Conservation (phyloP, 2,113 vertebrate genomes). For the Percina caprodes region DNA sequence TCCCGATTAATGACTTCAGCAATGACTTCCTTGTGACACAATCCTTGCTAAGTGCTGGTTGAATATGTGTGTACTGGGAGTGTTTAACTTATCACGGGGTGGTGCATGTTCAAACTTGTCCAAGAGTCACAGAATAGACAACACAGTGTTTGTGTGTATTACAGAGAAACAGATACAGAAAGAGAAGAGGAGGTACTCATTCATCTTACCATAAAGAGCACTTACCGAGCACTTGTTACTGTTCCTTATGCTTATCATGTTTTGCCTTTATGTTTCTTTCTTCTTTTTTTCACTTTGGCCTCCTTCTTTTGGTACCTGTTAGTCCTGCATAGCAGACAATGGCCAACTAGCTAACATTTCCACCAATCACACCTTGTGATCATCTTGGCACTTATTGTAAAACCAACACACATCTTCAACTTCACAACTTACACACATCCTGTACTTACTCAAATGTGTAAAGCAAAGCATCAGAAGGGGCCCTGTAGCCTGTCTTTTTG, state of each 20-base stretch:
- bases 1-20: slow-evolving; percentile 18
- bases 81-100: slow-evolving; percentile 29
- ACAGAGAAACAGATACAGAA: slow-evolving; percentile 19
- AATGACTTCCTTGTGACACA: slow-evolving; percentile 28
- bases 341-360: neutral
- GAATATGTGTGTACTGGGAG: slow-evolving; percentile 37
- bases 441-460: slow-evolving; percentile 39
- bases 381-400: slow-evolving; percentile 4
- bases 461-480: slow-evolving; percentile 43
- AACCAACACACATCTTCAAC: slow-evolving; percentile 8
- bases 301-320: slow-evolving; percentile 31
- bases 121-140: slow-evolving; percentile 36
- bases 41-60: slow-evolving; percentile 50
- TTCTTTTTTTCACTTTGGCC: neutral
- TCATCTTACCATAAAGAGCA: slow-evolving; percentile 29
- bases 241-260: slow-evolving; percentile 9
- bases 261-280: neutral
- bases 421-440: slow-evolving; percentile 42
- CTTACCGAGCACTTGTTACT: slow-evolving; percentile 40
- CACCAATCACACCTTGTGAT: slow-evolving; percentile 23
- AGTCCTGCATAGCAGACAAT: slow-evolving; percentile 28
- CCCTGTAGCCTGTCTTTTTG: slow-evolving; percentile 30
- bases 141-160: slow-evolving; percentile 29
- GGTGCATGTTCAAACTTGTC: slow-evolving; percentile 62
- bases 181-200: slow-evolving; percentile 40